phyloP scores from a whole-genome alignment of 2,797 vertebrate genomes.

The Danio albolineatus region DNA sequence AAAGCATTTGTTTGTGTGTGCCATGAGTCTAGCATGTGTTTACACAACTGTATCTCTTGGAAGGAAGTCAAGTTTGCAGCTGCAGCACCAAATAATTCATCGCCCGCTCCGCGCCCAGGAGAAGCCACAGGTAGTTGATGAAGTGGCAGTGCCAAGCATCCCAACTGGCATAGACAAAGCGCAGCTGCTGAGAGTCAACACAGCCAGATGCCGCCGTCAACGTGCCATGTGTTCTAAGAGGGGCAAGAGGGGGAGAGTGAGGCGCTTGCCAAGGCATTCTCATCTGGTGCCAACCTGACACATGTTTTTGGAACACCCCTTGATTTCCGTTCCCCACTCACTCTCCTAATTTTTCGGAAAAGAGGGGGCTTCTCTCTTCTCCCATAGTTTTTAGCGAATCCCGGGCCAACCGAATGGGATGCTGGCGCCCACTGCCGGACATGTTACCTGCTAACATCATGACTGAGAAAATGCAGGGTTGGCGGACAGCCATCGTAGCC shows the following conservation, averaged over 20 bases:
- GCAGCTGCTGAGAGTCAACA: constrained; percentile 86
- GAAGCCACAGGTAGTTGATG: constrained; percentile 90
- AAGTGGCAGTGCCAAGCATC: constrained; percentile 87
- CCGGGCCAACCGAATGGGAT: constrained; percentile 71
- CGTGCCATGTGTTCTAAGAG: constrained; percentile 88
- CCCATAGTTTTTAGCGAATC: constrained; percentile 60
- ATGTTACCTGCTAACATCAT: constrained; percentile 65
- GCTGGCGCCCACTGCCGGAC: constrained; percentile 79
- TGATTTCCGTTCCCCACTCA: constrained; percentile 78
- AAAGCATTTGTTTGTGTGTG: constrained; percentile 65
- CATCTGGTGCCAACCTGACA: constrained; percentile 86
- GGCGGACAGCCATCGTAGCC: constrained; percentile 63
- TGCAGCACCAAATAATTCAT: constrained; percentile 84
- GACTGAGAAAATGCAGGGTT: constrained; percentile 63
- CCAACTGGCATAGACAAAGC: constrained; percentile 87
- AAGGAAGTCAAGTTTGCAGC: constrained; percentile 84
- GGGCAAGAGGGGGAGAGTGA: constrained; percentile 80
- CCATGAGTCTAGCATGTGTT: constrained; percentile 74
- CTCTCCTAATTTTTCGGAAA: constrained; percentile 69
- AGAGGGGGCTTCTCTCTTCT: constrained; percentile 69
- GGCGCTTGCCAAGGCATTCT: constrained; percentile 84
- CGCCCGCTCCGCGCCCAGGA: constrained; percentile 78
- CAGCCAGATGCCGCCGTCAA: constrained; percentile 87
- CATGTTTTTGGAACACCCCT: constrained; percentile 81
- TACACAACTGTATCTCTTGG: constrained; percentile 77